Evolutionary conservation across 2,888 invertebrate genomes (phyloP).

Genomic region (Nemotelus nigrinus): DNA sequence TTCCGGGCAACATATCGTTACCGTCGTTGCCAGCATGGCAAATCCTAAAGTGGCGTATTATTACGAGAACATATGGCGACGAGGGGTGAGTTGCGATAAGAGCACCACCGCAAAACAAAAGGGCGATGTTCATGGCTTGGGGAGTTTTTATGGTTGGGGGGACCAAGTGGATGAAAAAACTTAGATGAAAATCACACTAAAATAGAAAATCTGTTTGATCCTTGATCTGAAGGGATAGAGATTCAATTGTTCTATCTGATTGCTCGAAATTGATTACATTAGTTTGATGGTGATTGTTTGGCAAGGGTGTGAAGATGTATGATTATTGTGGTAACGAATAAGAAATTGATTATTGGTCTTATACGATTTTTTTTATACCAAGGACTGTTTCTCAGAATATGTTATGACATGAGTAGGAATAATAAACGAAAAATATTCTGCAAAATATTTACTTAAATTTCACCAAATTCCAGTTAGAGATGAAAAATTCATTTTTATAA

Average conservation of each 20-base stretch:
- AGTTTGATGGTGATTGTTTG: not conserved
- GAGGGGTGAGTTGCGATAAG: constrained; percentile 16
- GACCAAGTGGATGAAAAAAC: not conserved
- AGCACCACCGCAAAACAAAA: not conserved
- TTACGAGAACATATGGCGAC: constrained; percentile 34
- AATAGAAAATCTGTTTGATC: constrained; percentile 41
- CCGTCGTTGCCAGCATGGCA: constrained; percentile 31
- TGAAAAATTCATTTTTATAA: too few relatives aligned
- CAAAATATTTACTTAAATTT: too few relatives aligned
- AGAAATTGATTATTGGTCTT: too few relatives aligned
- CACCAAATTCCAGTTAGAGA: too few relatives aligned
- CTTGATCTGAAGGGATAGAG: constrained; percentile 14
- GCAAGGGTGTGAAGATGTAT: not conserved
- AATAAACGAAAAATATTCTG: too few relatives aligned
- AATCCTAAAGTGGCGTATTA: constrained; percentile 43
- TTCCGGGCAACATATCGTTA: constrained; percentile 37
- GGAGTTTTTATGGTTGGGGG: constrained; percentile 1
- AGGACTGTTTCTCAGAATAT: too few relatives aligned
- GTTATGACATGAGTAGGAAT: too few relatives aligned
- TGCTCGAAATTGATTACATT: constrained; percentile 29
- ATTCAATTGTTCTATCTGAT: constrained; percentile 32
- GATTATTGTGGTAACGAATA: not conserved
- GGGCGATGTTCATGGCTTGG: constrained; percentile 20
- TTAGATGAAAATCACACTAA: constrained; percentile 1
- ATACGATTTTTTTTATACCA: too few relatives aligned